These are phyloP conservation scores for Pipra filicauda DNA, from an alignment of 2,113 vertebrate genomes.

Conservation along the genomic window DNA sequence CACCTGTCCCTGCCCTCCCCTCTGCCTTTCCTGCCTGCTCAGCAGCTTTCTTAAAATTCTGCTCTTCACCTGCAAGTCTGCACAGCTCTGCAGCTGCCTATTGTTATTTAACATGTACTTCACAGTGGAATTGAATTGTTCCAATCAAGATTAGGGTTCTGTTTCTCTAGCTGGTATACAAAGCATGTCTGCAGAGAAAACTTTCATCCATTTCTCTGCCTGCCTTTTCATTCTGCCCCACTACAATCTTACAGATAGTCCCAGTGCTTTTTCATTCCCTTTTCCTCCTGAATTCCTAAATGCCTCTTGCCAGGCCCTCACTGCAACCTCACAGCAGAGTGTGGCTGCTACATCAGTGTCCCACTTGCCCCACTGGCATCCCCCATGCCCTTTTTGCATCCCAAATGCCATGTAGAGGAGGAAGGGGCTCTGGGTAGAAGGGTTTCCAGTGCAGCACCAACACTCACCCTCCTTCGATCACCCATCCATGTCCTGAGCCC, in stretches of 20 bases:
- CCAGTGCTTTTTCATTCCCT: neutral
- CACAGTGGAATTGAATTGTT: conserved; percentile 22
- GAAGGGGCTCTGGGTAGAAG: neutral
- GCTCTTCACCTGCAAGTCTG: conserved; percentile 51
- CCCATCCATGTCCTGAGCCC: rapidly evolving
- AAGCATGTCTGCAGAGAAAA: conserved; percentile 13
- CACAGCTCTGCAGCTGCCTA: conserved; percentile 1
- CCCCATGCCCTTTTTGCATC: neutral
- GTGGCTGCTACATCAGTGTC: neutral
- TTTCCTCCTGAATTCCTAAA: neutral
- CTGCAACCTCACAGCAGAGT: neutral
- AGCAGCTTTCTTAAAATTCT: conserved; percentile 32
- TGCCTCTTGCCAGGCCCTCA: neutral
- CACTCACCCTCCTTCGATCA: rapidly evolving
- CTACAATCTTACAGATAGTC: neutral
- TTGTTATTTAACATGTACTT: conserved; percentile 39
- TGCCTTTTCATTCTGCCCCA: neutral
- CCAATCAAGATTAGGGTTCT: neutral
- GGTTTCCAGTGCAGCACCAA: neutral
- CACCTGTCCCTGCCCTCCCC: neutral
- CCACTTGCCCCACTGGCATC: neutral
- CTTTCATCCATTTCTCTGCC: neutral
- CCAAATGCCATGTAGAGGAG: neutral
- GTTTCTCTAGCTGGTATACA: neutral
- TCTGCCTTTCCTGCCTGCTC: neutral